Percentiles rank a stretch among this genome's conserved stretches.
Conservation (phyloP, 2,888 invertebrate genomes). For the Julus scandinavius region DNA sequence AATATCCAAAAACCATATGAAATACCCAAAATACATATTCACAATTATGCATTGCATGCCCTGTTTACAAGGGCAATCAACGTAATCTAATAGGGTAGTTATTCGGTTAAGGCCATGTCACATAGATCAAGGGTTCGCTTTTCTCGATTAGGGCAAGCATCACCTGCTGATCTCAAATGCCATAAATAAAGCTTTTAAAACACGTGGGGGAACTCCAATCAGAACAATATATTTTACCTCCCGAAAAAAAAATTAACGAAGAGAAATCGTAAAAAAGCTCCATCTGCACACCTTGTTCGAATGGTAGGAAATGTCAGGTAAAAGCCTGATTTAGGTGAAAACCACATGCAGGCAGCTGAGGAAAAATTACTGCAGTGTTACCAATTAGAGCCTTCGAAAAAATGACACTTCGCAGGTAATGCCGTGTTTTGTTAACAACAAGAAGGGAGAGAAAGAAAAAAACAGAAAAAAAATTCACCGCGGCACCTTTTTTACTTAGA, state of each 20-base stretch:
- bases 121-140: neutral
- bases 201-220: neutral
- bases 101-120: neutral
- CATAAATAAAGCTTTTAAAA: neutral
- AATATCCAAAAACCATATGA: no score
- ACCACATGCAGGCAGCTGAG: conserved; percentile 2
- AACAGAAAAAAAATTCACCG: no score
- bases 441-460: neutral
- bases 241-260: neutral
- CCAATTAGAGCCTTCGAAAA: neutral
- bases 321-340: conserved; percentile 18
- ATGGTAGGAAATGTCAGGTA: conserved; percentile 10
- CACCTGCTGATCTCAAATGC: neutral
- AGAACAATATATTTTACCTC: neutral
- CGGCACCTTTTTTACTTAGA: neutral
- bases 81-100: neutral
- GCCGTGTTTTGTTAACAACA: conserved; percentile 4
- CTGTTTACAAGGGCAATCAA: neutral
- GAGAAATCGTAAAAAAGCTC: neutral
- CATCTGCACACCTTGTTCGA: neutral
- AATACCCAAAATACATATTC: neutral
- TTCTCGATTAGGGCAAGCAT: neutral
- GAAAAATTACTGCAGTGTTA: neutral
- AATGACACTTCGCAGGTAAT: neutral
- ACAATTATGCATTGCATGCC: neutral